Evolutionary conservation across 1,140 invertebrate genomes (phyloP), one percentile per base, ranked within the genome.

Genomic region (Euwallacea similis): DNA sequence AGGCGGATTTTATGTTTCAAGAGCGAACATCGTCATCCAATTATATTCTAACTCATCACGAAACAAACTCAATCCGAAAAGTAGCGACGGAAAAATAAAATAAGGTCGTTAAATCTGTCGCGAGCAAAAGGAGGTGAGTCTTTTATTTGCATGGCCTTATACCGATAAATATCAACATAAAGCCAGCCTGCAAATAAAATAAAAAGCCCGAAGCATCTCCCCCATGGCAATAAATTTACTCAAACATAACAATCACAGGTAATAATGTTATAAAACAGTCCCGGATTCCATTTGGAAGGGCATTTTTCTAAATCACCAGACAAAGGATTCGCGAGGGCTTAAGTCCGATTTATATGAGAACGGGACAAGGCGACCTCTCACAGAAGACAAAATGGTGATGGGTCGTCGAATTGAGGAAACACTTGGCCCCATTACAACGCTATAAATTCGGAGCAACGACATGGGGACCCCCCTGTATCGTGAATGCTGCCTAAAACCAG

Each of bases 351-450:
- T 79, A 80, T 79, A 79, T 75, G 75, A 75, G 76, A 74, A 68
- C 71, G 71, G 74, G 75, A 76, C 76, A 78, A 78, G 76, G 76
- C 76, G 75, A 75, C 74, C 73, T 76, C 73, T 76, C 67, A 71
- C 70, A 72, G 73, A 75, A 76, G 79, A 79, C 79, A 79, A 80
- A 80, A 79, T 80, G 78, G 79, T 80, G 79, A 80, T 80, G 77
- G 77, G 74, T 72, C 73, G 77, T 76, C 76, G 78, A 79, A 74
- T 79, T 77, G 79, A 74, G 79, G 21, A 81, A 81, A 76, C 79
- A 80, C 77, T 81, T 81, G 78, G 79, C 78, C 80, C 80, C 77
- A 81, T 81, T 81, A 81, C 79, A 81, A 80, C 74, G 79, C 80
- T 53, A 81, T 81, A 81, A 81, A 81, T 81, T 78, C 79, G 21